phyloP scores from a whole-genome alignment of 2,888 invertebrate genomes.

The Troides oblongomaculatus region DNA sequence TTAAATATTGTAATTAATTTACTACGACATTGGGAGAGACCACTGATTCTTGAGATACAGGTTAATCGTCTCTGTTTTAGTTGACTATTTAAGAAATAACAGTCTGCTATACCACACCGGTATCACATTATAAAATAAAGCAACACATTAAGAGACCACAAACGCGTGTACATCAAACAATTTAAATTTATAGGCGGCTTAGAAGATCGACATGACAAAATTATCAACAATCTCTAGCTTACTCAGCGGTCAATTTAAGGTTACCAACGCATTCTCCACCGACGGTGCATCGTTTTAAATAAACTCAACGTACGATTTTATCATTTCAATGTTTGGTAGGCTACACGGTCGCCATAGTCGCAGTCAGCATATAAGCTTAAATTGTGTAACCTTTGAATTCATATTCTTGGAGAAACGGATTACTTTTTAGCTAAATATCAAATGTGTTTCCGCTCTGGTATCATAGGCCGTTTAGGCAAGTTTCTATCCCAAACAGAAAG shows the following conservation, averaged over 20 bases:
- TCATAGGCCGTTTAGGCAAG: too few species aligned
- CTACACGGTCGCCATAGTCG: constrained; percentile 37
- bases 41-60: too few species aligned
- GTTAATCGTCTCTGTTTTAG: too few species aligned
- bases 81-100: too few species aligned
- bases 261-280: constrained; percentile 55
- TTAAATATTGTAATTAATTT: too few species aligned
- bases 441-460: too few species aligned
- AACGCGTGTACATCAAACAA: constrained; percentile 32
- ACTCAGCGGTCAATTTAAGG: constrained; percentile 58
- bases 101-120: too few species aligned
- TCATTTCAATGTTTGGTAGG: constrained; percentile 49
- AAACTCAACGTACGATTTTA: constrained; percentile 53
- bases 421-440: too few species aligned
- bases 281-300: constrained; percentile 53
- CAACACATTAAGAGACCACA: neutral
- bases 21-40: too few species aligned
- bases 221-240: constrained; percentile 56
- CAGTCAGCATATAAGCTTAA: constrained; percentile 19
- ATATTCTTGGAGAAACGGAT: neutral
- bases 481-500: too few species aligned
- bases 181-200: constrained; percentile 40
- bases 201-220: constrained; percentile 48
- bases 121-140: neutral
- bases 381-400: constrained; percentile 18